Conservation (phyloP, 1,140 invertebrate species). For the Archegozetes longisetosus region DNA sequence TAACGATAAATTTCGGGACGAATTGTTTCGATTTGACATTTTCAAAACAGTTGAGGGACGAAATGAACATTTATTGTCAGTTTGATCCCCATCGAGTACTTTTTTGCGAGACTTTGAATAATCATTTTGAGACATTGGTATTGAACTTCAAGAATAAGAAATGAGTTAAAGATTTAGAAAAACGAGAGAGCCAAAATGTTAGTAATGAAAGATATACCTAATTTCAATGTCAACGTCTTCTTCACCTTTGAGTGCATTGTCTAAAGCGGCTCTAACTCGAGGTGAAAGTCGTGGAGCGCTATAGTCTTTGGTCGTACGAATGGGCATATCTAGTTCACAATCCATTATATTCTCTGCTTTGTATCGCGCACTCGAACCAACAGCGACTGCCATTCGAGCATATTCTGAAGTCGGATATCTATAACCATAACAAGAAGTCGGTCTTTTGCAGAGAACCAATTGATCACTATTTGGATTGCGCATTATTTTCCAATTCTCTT, state of each 20-base stretch:
- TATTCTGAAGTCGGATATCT: slow-evolving; percentile 54
- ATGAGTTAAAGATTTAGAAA: neutral
- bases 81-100: neutral
- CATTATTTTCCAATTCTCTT: slow-evolving; percentile 58
- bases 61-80: neutral
- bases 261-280: slow-evolving; percentile 50
- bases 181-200: neutral
- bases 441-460: slow-evolving; percentile 31
- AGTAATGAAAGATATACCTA: slow-evolving; percentile 24
- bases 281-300: slow-evolving; percentile 50
- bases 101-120: neutral
- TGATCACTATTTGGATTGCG: slow-evolving; percentile 14
- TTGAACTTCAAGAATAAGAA: neutral
- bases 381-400: slow-evolving; percentile 42
- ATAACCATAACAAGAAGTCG: slow-evolving; percentile 43
- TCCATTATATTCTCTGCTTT: slow-evolving; percentile 25
- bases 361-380: slow-evolving; percentile 38
- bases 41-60: neutral
- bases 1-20: neutral
- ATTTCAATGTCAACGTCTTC: slow-evolving; percentile 54
- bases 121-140: no score
- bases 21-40: neutral
- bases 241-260: slow-evolving; percentile 50
- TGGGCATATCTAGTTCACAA: slow-evolving; percentile 54
- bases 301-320: slow-evolving; percentile 60